Evolutionary conservation across 1,140 invertebrate genomes (phyloP), one percentile per base, ranked within the genome.

Genomic region (Pachypeltis micranthus): DNA sequence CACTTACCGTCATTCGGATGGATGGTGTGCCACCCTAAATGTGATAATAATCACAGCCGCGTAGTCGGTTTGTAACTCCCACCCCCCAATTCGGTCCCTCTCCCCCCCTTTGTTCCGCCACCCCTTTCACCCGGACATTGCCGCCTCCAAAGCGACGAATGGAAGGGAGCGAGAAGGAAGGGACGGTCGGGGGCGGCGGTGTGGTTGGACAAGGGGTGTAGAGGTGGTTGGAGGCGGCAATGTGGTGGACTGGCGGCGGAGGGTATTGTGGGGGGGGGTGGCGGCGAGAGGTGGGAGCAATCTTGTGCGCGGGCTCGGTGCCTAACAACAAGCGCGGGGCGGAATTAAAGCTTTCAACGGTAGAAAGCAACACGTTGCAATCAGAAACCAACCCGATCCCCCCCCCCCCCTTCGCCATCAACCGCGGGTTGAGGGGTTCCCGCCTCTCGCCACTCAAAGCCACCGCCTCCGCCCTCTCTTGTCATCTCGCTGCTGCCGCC

Each of bases 281-380:
- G 47, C 34, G 34, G 34, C 7, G n/a, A 14, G 54, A 14, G 25
- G 57, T n/a, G 26, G 28, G 31, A 31, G 57, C 57, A 59, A 59
- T 59, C 26, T 59, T 59, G 57, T 59, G 57, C 57, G 57, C 57
- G 57, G 26, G 57, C 57, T 31, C 57, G 29, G 29, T 51, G 47
- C 47, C 47, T 51, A 51, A 51, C 47, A 51, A 51, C 47, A 51
- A 51, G 47, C 47, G 47, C 47, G 47, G 29, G 26, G n/a, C 57
- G 57, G 57, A 59, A 59, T 59, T 59, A 59, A 59, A 59, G 57
- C 57, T 59, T 59, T 59, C 57, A 59, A 28, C 57, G 26, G 47
- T 51, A 21, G 57, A 59, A 59, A 59, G 57, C 57, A 59, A 59
- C 57, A 59, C 57, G 57, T 59, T 59, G 57, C 57, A 59, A 59